Conservation (phyloP, 2,888 invertebrate species). For the Desoria tigrina region DNA sequence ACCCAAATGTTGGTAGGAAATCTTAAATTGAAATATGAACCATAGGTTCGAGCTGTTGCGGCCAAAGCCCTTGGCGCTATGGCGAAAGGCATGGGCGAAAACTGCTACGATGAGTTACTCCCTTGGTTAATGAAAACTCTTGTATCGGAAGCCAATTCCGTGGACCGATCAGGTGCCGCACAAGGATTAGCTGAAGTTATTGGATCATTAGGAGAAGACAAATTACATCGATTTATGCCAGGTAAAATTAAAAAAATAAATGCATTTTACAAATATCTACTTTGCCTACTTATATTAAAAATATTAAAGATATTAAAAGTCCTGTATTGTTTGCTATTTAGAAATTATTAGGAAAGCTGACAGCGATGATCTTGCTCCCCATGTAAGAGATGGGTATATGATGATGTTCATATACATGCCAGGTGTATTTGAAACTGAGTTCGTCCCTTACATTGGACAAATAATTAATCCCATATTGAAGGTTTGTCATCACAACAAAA, state of each 20-base stretch:
- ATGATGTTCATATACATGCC: constrained; percentile 99
- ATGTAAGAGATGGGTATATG: constrained; percentile 98
- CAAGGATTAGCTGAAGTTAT: constrained; percentile 97
- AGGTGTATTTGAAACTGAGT: constrained; percentile 90
- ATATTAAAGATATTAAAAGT: neutral
- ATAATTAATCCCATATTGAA: constrained; percentile 96
- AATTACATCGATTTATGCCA: constrained; percentile 95
- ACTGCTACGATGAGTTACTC: constrained; percentile 90
- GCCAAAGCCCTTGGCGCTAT: constrained; percentile 95
- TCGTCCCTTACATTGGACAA: constrained; percentile 92
- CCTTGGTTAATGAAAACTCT: constrained; percentile 99
- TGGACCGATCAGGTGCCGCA: constrained; percentile 93
- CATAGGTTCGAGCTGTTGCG: constrained; percentile 84
- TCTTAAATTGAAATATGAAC: constrained; percentile 3
- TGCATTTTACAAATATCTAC: neutral
- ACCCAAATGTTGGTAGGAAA: no score
- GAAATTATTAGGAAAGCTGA: constrained; percentile 93
- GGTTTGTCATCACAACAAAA: constrained; percentile 55
- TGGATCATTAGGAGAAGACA: constrained; percentile 90
- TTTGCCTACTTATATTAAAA: neutral
- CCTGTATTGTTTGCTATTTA: constrained; percentile 53
- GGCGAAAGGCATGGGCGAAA: constrained; percentile 96
- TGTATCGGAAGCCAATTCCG: constrained; percentile 90
- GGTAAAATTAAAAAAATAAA: constrained; percentile 59
- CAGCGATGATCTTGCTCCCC: constrained; percentile 87